Evolutionary conservation across 2,888 invertebrate species (phyloP), one percentile per base, ranked within the genome.

Genomic region (Coronaproctus castanopsis): DNA sequence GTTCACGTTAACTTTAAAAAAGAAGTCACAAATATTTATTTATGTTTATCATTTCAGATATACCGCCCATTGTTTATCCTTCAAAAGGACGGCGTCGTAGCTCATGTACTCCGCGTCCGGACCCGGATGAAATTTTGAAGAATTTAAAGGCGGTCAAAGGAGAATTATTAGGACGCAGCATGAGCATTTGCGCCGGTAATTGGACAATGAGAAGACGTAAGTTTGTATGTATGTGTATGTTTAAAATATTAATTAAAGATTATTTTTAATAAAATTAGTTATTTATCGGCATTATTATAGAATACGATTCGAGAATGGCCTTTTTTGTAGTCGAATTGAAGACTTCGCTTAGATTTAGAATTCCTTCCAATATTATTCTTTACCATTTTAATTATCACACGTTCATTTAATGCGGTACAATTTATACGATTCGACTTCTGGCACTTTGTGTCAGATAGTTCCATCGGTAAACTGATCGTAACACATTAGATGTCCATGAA

Each of bases 91-190:
- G 87, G 60, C 80, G 88, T 51, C 79, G 88, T 61, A 87, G 87
- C 67, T 87, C 87, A 60, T 83, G 85, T 70, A 83, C 84, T 52
- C 80, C 86, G 52, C 69, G 75, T 64, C 80, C 86, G 66, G 87
- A 87, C 73, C 87, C 87, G 1, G 87, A 88, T 70, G 87, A 88
- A 73, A 85, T 88, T 67, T 72, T 88, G 64, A 83, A 85, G 67
- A 84, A 82, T 24, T 73, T 87, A 66, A 87, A 87, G 69, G 82
- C 83, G 61, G 87, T 87, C 64, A 83, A 85, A 69, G 87, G 86
- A 57, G 87, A 88, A 70, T 62, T 67, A 36, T 76, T 87, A 53
- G 86, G 85, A 58, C 78, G 87, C 61, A 85, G 87, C 58, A 83
- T 87, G 78, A 88, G 87, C 69, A 77, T 88, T 65, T 80, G 83